Evolutionary conservation across 2,113 vertebrate species (phyloP).

Genomic region (Cettia cetti): DNA sequence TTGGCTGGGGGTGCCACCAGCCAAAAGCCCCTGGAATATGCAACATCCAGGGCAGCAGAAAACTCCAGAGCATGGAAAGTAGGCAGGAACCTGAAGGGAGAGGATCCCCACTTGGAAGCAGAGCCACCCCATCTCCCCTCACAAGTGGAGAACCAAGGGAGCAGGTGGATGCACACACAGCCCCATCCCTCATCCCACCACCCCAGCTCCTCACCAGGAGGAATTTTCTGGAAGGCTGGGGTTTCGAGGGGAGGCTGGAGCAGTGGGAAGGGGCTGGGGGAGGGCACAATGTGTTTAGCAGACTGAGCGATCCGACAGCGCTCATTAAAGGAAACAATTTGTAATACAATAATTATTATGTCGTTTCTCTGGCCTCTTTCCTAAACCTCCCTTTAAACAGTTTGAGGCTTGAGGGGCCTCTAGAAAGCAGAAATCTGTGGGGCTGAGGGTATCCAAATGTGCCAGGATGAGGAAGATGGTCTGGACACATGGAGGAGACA

Average conservation of each 20-base stretch:
- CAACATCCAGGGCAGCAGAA: accelerated
- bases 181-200: not conserved
- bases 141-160: accelerated
- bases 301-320: conserved; percentile 45
- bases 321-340: conserved; percentile 62
- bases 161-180: not conserved
- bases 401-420: not conserved
- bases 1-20: not conserved
- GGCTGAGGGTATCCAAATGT: not conserved
- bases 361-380: conserved; percentile 48
- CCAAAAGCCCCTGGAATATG: not conserved
- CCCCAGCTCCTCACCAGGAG: not conserved
- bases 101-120: accelerated
- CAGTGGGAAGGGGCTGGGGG: not conserved
- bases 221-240: not conserved
- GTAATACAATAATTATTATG: conserved; percentile 61
- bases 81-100: not conserved
- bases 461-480: not conserved
- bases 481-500: accelerated
- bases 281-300: conserved; percentile 51
- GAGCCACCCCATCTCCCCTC: not conserved
- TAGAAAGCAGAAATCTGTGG: not conserved
- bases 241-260: not conserved
- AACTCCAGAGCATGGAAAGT: accelerated
- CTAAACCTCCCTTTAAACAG: conserved; percentile 40